Percentiles rank a stretch among this genome's conserved stretches.
These are phyloP conservation scores for Penelope pileata DNA, from an alignment of 2,113 vertebrate species.

Conservation along the genomic window DNA sequence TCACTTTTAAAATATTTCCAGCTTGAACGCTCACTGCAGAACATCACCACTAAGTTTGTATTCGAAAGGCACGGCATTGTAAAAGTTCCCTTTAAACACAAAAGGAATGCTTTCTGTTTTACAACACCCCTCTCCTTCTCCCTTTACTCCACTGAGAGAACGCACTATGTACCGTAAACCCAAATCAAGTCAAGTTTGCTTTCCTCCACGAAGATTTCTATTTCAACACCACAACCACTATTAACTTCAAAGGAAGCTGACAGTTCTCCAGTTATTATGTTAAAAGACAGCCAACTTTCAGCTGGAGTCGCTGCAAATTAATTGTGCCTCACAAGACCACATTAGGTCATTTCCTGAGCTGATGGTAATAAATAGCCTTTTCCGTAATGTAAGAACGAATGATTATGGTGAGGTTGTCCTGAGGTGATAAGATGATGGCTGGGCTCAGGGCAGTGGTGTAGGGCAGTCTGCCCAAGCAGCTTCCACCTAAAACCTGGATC, in stretches of 20 bases:
- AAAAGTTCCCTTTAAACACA: conserved; percentile 3
- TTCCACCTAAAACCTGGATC: neutral
- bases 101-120: neutral
- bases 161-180: neutral
- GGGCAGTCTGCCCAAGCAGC: neutral
- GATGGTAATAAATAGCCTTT: conserved; percentile 73
- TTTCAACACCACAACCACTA: conserved; percentile 74
- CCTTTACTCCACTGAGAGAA: conserved; percentile 15
- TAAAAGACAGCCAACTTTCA: conserved; percentile 73
- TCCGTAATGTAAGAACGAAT: conserved; percentile 62
- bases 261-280: conserved; percentile 74
- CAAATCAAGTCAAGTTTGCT: conserved; percentile 38
- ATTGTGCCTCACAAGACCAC: conserved; percentile 74
- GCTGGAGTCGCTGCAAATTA: conserved; percentile 74
- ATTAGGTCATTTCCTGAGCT: conserved; percentile 74
- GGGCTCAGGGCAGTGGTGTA: neutral
- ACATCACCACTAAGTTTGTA: conserved; percentile 5
- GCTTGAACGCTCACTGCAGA: conserved; percentile 36
- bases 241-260: conserved; percentile 76
- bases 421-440: conserved; percentile 28
- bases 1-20: conserved; percentile 59
- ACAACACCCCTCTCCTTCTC: neutral
- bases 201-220: conserved; percentile 65
- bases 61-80: neutral
- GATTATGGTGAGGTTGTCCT: conserved; percentile 22